Evolutionary conservation across 64 coral and sea anemone species (phyloP).

Genomic region (Pachyseris speciosa): DNA sequence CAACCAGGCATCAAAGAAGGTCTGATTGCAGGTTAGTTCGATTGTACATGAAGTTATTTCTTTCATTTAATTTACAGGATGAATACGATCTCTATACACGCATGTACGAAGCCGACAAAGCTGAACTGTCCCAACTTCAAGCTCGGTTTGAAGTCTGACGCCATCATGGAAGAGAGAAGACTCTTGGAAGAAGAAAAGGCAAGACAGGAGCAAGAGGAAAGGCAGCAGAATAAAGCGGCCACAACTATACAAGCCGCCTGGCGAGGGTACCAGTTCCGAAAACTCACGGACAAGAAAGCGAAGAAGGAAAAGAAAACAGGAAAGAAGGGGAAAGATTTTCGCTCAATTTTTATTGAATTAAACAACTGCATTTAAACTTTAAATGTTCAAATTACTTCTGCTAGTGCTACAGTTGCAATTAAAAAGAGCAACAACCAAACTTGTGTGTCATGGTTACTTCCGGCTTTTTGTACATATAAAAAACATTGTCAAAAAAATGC

Average conservation of each 20-base stretch:
- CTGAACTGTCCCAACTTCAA: conserved; percentile 60
- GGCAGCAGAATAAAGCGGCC: conserved; percentile 34
- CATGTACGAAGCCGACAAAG: conserved; percentile 81
- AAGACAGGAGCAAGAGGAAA: conserved; percentile 29
- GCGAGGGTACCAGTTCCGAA: conserved; percentile 59
- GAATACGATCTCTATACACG: conserved; percentile 80
- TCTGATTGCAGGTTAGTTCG: no score
- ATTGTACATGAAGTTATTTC: background rate
- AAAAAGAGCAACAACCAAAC: no score
- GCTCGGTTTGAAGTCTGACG: conserved; percentile 65
- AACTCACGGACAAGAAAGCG: background rate
- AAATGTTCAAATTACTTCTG: no score
- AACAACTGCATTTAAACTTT: no score
- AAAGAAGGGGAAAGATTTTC: conserved; percentile 40
- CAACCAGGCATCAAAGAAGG: no score
- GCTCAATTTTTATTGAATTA: no score
- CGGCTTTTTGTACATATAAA: no score
- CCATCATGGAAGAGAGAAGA: conserved; percentile 81
- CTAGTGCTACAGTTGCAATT: no score
- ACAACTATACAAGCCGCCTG: conserved; percentile 65
- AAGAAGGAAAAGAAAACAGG: conserved; percentile 37
- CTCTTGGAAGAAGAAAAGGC: conserved; percentile 60
- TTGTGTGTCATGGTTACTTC: no score
- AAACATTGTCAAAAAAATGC: no score
- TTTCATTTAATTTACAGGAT: conserved; percentile 30